Conservation (phyloP, 2,888 invertebrate species). For the Teleiodes luculella region DNA sequence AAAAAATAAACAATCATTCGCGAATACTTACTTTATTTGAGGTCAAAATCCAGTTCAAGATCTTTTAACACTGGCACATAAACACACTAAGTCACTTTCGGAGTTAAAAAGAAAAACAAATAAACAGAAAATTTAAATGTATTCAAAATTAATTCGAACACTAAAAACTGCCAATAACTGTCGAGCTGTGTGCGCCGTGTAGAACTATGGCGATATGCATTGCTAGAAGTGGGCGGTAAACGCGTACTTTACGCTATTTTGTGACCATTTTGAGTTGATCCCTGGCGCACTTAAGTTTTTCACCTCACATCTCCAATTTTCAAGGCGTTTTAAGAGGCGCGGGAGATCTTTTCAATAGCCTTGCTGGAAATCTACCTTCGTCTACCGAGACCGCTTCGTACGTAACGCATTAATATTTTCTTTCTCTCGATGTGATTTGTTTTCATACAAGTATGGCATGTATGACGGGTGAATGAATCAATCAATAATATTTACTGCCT, state of each 20-base stretch:
- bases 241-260: constrained; percentile 42
- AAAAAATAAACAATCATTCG: background rate
- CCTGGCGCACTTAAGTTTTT: constrained; percentile 25
- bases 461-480: background rate
- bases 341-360: constrained; percentile 27
- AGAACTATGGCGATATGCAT: constrained; percentile 55
- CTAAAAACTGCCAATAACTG: constrained; percentile 26
- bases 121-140: too few species aligned
- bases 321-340: constrained; percentile 10
- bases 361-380: constrained; percentile 8
- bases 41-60: background rate
- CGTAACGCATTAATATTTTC: background rate
- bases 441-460: background rate
- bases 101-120: background rate
- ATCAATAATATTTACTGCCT: too few species aligned
- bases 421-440: background rate
- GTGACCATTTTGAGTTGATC: constrained; percentile 43
- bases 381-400: background rate
- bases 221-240: constrained; percentile 43
- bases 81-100: background rate
- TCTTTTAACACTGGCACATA: background rate
- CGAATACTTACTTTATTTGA: constrained; percentile 2
- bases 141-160: constrained; percentile 11
- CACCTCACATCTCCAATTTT: background rate
- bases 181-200: constrained; percentile 50